Percentiles rank a stretch among this genome's conserved stretches.
Conservation (phyloP, 1,140 invertebrate species). For the Anastatus disparis region DNA sequence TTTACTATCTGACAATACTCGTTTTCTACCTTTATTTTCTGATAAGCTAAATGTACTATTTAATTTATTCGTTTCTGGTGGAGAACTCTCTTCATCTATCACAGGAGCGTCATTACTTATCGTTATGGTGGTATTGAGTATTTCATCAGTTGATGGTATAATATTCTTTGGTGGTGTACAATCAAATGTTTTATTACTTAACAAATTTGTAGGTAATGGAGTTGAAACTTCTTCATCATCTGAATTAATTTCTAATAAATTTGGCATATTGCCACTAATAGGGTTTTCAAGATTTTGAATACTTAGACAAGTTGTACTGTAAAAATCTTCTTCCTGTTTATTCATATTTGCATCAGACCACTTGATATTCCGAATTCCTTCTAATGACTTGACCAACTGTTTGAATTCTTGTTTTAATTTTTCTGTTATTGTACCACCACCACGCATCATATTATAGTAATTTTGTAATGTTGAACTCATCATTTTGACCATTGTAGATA, state of each 20-base stretch:
- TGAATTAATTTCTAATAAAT: conserved; percentile 25
- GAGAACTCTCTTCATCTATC: conserved; percentile 22
- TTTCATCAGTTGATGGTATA: conserved; percentile 13
- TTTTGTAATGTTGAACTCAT: conserved; percentile 56
- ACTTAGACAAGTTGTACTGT: conserved; percentile 52
- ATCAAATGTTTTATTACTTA: conserved; percentile 46
- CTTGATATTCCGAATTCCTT: conserved; percentile 64
- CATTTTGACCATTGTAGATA: conserved; percentile 52
- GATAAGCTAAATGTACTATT: conserved; percentile 55
- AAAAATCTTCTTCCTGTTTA: conserved; percentile 49
- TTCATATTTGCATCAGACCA: conserved; percentile 58
- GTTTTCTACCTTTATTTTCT: conserved; percentile 54
- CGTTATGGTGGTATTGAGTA: conserved; percentile 41
- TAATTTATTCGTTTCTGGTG: conserved; percentile 41
- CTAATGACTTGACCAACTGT: conserved; percentile 58
- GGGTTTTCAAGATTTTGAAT: conserved; percentile 42
- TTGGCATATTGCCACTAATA: conserved; percentile 41
- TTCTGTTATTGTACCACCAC: conserved; percentile 55
- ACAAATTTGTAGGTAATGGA: conserved; percentile 26
- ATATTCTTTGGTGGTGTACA: conserved; percentile 33
- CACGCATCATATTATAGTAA: conserved; percentile 57
- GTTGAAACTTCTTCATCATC: conserved; percentile 19
- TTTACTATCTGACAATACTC: conserved; percentile 53
- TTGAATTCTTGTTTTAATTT: conserved; percentile 60
- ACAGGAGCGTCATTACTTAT: conserved; percentile 33